Base-by-base conservation (phyloP, 2,888 invertebrate species). In the Acrobasis repandana region DNA sequence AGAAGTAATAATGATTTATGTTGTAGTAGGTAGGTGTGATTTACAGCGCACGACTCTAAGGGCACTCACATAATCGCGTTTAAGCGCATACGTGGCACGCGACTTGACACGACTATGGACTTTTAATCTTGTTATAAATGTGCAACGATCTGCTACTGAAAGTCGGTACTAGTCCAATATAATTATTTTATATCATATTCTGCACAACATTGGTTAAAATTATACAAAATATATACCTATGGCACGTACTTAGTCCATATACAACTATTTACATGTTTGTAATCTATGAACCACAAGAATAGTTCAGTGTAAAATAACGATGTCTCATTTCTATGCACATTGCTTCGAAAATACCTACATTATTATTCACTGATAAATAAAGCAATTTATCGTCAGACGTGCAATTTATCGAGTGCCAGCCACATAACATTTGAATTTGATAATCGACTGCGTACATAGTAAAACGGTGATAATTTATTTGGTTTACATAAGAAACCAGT, bases 401-500 rank as follows among this genome's bases (percentile, higher is more conserved):
- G 77, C 73, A 75, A 70, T 78, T 76, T 77, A 82, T 77, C 75
- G 71, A 57, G 65, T 63, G 67, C 68, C 66, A 43, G 62, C 62
- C 67, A 70, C 67, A 70, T 71, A 68, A 75, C 66, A 71, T 71
- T 72, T 65, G 72, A 76, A 72, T 73, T 72, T 72, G 67, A 77
- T 80, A 80, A 70, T 66, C 72, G 64, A 63, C 69, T 73, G 74
- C 76, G 76, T 70, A 75, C 72, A 67, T 69, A 28, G 28, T 28
- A 28, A 28, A 28, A 6, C 28, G 6, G 28, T 28, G 28, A 28
- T 28, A 81, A 83, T 84, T 85, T 84, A 85, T 82, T 77, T 77
- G 70, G 72, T 83, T 84, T 86, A 85, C 82, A 84, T 83, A 85
- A 86, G 74, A 68, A 76, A 76, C 75, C 68, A 76, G 83, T 80